These are phyloP conservation scores for Cyanoderma ruficeps DNA, from an alignment of 2,113 vertebrate genomes.

Conservation along the genomic window DNA sequence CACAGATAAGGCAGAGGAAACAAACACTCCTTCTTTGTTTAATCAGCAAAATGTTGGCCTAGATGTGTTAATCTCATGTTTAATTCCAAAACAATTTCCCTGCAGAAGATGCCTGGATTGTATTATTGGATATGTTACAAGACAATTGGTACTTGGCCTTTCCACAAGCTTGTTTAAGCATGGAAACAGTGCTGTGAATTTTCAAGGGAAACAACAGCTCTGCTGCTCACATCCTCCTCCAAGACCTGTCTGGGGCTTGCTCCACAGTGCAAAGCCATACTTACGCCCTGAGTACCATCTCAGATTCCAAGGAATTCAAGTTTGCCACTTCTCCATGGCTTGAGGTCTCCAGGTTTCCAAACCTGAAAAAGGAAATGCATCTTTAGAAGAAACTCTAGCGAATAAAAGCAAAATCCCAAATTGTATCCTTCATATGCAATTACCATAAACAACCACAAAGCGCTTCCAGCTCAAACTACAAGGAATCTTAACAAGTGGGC, in stretches of 20 bases:
- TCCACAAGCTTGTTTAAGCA: background rate
- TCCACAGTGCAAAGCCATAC: constrained; percentile 23
- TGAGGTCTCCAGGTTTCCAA: constrained; percentile 78
- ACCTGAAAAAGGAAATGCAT: constrained; percentile 70
- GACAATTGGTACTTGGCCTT: background rate
- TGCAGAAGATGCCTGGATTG: background rate
- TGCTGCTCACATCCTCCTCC: background rate
- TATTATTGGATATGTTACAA: background rate
- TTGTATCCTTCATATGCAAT: background rate
- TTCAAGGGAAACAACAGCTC: background rate
- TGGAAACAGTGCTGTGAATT: background rate
- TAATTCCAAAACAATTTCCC: background rate
- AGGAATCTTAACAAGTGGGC: background rate
- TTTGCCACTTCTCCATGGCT: constrained; percentile 65
- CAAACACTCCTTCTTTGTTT: background rate
- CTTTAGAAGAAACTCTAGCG: background rate
- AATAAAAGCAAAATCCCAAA: background rate
- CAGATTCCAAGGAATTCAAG: constrained; percentile 72
- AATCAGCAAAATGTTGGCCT: background rate
- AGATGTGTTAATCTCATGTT: background rate
- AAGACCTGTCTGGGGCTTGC: background rate
- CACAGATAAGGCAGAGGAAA: background rate
- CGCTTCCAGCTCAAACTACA: background rate
- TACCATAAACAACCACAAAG: background rate
- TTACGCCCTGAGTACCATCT: constrained; percentile 85